These are phyloP conservation scores for Chaetodon trifasciatus DNA, from an alignment of 2,797 vertebrate genomes.

Conservation along the genomic window DNA sequence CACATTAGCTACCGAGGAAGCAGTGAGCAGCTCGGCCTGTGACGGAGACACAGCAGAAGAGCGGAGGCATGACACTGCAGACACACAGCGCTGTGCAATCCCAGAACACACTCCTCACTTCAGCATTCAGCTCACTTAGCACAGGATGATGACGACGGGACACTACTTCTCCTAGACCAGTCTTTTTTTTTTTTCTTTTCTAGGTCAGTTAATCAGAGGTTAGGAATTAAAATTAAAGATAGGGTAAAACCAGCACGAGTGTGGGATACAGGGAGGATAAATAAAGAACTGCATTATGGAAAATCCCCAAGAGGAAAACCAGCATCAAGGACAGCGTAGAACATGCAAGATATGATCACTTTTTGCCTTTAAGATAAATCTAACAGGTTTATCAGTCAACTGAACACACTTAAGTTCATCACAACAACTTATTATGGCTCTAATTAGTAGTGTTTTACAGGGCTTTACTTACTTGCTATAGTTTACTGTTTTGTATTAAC, in stretches of 20 bases:
- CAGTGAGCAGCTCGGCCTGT: conserved; percentile 94
- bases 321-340: conserved; percentile 4
- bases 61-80: neutral
- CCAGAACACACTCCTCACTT: neutral
- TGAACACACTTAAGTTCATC: conserved; percentile 22
- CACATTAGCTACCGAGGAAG: conserved; percentile 80
- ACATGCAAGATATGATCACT: conserved; percentile 9
- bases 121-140: conserved; percentile 12
- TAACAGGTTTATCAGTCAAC: conserved; percentile 20
- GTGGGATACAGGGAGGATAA: conserved; percentile 50
- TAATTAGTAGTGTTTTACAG: conserved; percentile 39
- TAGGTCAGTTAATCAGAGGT: conserved; percentile 59
- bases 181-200: conserved; percentile 12
- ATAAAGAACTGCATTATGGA: conserved; percentile 46
- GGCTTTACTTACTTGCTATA: conserved; percentile 12
- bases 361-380: conserved; percentile 2
- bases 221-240: conserved; percentile 66
- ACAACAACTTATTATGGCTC: conserved; percentile 28
- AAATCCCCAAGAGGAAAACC: conserved; percentile 47
- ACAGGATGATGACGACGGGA: neutral
- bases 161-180: conserved; percentile 10
- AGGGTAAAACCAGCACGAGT: conserved; percentile 48
- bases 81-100: conserved; percentile 7
- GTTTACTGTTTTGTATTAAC: conserved; percentile 52
- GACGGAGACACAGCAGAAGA: neutral